phyloP scores from a whole-genome alignment of 2,113 vertebrate genomes.

The Cygnus buccinator region DNA sequence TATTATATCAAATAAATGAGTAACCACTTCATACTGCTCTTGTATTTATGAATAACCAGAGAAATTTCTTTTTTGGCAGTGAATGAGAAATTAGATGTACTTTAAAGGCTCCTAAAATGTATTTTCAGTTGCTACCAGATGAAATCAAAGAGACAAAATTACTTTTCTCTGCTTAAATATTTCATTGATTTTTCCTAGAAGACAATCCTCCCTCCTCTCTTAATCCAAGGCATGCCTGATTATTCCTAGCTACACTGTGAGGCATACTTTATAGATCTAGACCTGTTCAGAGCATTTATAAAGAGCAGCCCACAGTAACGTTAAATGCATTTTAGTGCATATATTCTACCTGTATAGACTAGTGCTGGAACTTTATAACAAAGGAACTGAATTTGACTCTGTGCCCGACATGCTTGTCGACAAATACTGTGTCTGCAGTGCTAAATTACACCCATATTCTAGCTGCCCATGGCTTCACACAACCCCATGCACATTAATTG shows the following conservation, averaged over 20 bases:
- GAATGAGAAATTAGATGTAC: constrained; percentile 21
- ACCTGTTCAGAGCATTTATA: neutral
- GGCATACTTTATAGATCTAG: neutral
- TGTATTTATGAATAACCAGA: constrained; percentile 48
- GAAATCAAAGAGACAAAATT: constrained; percentile 50
- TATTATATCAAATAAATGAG: constrained; percentile 39
- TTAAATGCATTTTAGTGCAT: neutral
- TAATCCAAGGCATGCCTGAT: fast-evolving
- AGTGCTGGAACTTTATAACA: neutral
- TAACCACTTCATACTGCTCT: constrained; percentile 45
- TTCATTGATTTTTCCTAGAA: constrained; percentile 56
- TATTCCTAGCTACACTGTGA: neutral
- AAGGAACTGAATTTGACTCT: neutral
- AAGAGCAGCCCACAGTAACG: neutral
- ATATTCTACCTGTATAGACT: neutral
- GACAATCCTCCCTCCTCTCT: neutral
- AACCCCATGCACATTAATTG: constrained; percentile 4
- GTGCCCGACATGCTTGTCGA: neutral
- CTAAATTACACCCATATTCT: constrained; percentile 31
- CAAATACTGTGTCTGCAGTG: neutral
- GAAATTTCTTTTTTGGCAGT: neutral
- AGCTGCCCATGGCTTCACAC: constrained; percentile 7
- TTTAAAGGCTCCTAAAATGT: constrained; percentile 11
- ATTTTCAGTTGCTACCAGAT: constrained; percentile 39
- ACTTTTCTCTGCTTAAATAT: constrained; percentile 51